phyloP scores from a whole-genome alignment of 53 echinoderm and acorn worm species.

The Actinopyga echinites region DNA sequence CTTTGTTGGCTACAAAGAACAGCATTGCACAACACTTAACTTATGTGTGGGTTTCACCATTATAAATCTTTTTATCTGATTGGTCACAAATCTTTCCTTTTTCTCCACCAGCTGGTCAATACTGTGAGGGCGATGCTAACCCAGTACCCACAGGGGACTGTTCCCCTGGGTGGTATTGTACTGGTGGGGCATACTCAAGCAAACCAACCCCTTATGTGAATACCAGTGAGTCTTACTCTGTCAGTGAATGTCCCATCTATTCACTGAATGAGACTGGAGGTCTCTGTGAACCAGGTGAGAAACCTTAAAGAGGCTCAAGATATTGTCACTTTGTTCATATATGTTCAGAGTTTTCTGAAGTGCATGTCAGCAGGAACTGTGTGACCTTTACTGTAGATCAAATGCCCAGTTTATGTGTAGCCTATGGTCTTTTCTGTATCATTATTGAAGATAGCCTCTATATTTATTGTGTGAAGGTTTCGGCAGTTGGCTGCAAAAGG shows the following conservation, averaged over 20 bases:
- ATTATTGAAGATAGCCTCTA: too few species aligned
- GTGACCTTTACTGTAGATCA: too few species aligned
- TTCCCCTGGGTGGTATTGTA: conserved; percentile 93
- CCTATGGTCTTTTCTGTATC: too few species aligned
- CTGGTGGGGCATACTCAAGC: conserved; percentile 71
- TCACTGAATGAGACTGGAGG: conserved; percentile 88
- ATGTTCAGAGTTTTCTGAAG: too few species aligned
- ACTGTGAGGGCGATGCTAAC: conserved; percentile 92
- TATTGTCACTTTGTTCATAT: too few species aligned
- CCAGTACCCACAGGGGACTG: conserved; percentile 79
- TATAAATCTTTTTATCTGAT: background rate
- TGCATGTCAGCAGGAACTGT: too few species aligned
- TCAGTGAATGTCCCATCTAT: conserved; percentile 88
- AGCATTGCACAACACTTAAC: too few species aligned
- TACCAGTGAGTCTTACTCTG: conserved; percentile 51
- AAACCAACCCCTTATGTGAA: conserved; percentile 75
- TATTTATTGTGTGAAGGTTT: too few species aligned
- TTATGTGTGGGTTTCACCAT: background rate
- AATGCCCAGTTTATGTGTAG: too few species aligned
- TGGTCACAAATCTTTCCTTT: background rate
- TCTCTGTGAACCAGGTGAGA: conserved; percentile 88
- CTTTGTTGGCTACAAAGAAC: too few species aligned
- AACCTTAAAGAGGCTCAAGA: background rate
- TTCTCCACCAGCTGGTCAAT: conserved; percentile 69
- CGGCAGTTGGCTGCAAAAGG: too few species aligned